A percentile compares a stretch with the other conserved stretches of the same genome.
These are phyloP conservation scores for Gryllus bimaculatus DNA, from an alignment of 1,140 invertebrate species.

Conservation along the genomic window DNA sequence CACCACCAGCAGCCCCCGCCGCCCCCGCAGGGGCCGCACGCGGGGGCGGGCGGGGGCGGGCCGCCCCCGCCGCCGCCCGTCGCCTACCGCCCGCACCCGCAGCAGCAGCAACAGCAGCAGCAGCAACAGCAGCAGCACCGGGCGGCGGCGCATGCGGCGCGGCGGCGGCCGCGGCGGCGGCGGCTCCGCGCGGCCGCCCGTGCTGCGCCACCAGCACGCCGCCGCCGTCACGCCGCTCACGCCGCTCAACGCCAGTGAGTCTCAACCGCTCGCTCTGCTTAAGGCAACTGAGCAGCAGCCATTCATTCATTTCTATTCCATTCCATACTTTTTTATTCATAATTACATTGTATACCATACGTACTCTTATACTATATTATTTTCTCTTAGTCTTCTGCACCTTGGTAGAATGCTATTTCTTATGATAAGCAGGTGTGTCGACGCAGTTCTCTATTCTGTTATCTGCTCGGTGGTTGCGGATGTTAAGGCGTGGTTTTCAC, in stretches of 20 bases:
- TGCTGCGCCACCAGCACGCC: not conserved
- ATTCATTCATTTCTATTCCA: not conserved
- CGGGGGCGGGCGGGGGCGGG: too few species aligned
- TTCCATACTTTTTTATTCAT: not conserved
- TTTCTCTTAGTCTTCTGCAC: not conserved
- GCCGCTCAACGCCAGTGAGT: slow-evolving; percentile 2
- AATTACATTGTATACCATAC: not conserved
- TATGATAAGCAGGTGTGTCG: not conserved
- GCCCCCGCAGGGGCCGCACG: not conserved
- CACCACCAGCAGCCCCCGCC: not conserved
- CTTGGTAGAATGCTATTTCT: not conserved
- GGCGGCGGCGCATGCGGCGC: not conserved
- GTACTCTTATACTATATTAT: not conserved
- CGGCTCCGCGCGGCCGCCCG: too few species aligned
- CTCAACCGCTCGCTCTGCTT: too few species aligned
- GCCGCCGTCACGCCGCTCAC: not conserved
- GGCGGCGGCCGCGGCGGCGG: too few species aligned
- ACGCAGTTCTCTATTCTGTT: too few species aligned
- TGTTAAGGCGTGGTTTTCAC: too few species aligned
- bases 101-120: not conserved
- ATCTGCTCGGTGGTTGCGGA: too few species aligned
- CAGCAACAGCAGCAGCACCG: not conserved
- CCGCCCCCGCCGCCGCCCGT: not conserved
- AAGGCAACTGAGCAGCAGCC: too few species aligned
- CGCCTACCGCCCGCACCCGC: not conserved